Evolutionary conservation across 2,888 invertebrate species (phyloP).

Genomic region (Drosophila recens): DNA sequence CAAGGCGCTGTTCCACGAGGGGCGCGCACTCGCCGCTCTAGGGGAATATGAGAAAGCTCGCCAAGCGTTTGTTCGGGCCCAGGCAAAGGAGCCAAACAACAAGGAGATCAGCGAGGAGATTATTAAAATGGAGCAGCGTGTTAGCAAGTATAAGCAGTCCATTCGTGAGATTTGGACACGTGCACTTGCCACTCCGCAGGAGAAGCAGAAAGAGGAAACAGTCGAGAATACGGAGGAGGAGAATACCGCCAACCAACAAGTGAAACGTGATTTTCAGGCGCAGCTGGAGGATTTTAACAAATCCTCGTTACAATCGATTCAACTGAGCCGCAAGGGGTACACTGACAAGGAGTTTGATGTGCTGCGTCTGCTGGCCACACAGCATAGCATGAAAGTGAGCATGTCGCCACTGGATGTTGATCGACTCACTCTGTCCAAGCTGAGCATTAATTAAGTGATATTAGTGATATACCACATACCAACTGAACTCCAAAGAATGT

Average conservation of each 20-base stretch:
- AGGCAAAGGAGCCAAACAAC: slow-evolving; percentile 86
- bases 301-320: slow-evolving; percentile 18
- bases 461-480: no score
- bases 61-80: slow-evolving; percentile 43
- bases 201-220: slow-evolving; percentile 4
- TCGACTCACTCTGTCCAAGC: slow-evolving; percentile 49
- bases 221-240: not conserved
- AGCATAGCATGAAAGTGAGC: slow-evolving; percentile 44
- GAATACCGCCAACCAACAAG: slow-evolving; percentile 1
- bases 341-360: slow-evolving; percentile 42
- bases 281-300: slow-evolving; percentile 40
- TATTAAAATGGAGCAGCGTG: slow-evolving; percentile 85
- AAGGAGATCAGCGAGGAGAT: slow-evolving; percentile 87
- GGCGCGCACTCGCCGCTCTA: slow-evolving; percentile 88
- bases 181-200: slow-evolving; percentile 72
- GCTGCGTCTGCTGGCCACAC: slow-evolving; percentile 32
- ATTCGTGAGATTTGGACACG: slow-evolving; percentile 84
- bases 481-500: slow-evolving; percentile 2
- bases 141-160: slow-evolving; percentile 84
- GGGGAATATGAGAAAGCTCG: slow-evolving; percentile 88
- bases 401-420: slow-evolving; percentile 54
- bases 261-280: slow-evolving; percentile 26
- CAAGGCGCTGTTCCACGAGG: slow-evolving; percentile 89
- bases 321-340: slow-evolving; percentile 40
- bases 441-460: slow-evolving; percentile 40